phyloP scores from a whole-genome alignment of 2,113 vertebrate genomes.

The Equus quagga region DNA sequence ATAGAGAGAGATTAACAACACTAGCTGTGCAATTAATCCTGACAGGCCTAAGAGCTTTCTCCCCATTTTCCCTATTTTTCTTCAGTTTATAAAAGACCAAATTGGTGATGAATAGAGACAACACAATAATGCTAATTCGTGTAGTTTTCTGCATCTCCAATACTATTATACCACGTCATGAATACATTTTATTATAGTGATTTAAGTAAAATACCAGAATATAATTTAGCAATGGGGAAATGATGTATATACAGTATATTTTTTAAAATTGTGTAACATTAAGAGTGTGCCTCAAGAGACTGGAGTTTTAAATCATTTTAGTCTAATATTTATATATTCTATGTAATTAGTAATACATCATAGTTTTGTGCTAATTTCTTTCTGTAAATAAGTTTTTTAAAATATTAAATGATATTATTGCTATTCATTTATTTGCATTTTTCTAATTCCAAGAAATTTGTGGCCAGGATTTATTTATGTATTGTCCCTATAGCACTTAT shows the following conservation, averaged over 20 bases:
- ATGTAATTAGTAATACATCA: constrained; percentile 3
- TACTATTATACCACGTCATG: constrained; percentile 35
- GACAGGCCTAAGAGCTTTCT: constrained; percentile 61
- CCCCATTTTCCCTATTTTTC: constrained; percentile 60
- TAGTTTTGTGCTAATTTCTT: constrained; percentile 28
- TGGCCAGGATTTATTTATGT: not conserved
- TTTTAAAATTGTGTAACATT: constrained; percentile 49
- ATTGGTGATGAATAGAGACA: constrained; percentile 52
- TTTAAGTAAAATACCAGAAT: constrained; percentile 56
- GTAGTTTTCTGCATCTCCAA: not conserved
- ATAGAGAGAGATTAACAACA: constrained; percentile 67
- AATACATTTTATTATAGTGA: constrained; percentile 58
- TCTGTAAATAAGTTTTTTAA: constrained; percentile 63
- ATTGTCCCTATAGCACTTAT: not conserved
- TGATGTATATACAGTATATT: constrained; percentile 17
- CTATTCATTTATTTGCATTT: constrained; percentile 43
- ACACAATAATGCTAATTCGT: constrained; percentile 64
- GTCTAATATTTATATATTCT: not conserved
- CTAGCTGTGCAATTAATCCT: constrained; percentile 69
- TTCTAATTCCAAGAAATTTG: constrained; percentile 59
- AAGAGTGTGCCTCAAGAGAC: not conserved
- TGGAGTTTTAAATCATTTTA: constrained; percentile 35
- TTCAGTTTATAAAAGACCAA: constrained; percentile 38
- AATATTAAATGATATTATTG: not conserved
- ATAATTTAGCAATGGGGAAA: not conserved